Percentiles rank a stretch among this genome's conserved stretches.
phyloP scores from a whole-genome alignment of 2,797 vertebrate species.

The Periparus ater region DNA sequence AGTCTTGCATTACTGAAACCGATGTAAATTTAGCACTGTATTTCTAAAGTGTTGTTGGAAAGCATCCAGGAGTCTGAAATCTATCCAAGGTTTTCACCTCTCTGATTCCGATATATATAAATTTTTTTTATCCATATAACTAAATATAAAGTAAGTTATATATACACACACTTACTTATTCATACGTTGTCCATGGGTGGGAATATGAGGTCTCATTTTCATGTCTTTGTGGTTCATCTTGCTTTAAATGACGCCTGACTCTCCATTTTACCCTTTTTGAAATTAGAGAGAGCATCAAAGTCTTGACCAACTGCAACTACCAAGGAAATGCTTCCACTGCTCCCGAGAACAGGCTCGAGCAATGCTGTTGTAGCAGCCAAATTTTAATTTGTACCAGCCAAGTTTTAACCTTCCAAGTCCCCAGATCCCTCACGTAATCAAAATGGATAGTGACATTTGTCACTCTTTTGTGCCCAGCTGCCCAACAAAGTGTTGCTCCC shows the following conservation, averaged over 20 bases:
- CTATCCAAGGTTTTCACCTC: conserved; percentile 61
- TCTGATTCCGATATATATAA: not conserved
- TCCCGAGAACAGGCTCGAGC: not conserved
- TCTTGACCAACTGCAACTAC: not conserved
- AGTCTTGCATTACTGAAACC: conserved; percentile 45
- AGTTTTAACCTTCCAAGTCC: not conserved
- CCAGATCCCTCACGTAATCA: not conserved
- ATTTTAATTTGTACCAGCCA: not conserved
- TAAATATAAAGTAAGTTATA: not conserved
- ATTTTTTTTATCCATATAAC: not conserved
- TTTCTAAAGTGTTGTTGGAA: conserved; percentile 52
- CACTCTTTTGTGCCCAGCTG: not conserved
- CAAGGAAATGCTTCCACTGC: not conserved
- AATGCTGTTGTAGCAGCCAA: not conserved
- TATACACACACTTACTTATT: not conserved
- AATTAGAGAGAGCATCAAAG: not conserved
- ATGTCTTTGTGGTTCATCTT: not conserved
- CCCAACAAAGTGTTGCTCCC: not conserved
- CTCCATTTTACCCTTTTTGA: not conserved
- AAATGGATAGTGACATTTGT: not conserved
- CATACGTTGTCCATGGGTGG: not conserved
- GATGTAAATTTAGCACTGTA: conserved; percentile 53
- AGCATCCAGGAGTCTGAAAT: conserved; percentile 46
- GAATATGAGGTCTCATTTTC: not conserved
- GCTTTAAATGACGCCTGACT: not conserved